Base-by-base conservation (phyloP, 2,888 invertebrate genomes). In the Meta bourneti region DNA sequence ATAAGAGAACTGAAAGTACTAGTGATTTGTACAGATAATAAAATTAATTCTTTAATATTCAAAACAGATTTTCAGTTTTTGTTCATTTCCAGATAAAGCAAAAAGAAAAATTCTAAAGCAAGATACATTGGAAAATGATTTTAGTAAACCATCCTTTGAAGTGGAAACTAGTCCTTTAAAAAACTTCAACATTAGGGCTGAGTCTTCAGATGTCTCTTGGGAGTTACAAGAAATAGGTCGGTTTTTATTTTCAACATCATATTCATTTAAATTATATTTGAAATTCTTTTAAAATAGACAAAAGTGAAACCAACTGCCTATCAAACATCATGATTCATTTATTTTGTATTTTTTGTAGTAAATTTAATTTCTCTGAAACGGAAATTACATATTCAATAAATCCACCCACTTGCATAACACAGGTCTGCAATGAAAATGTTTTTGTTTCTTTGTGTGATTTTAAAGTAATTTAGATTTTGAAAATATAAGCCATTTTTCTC, bases 31-130 rank as follows among this genome's bases (percentile, higher is more conserved):
- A n/a, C n/a, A n/a, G n/a, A n/a, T n/a, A n/a, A n/a, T n/a, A n/a
- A n/a, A n/a, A n/a, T n/a, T n/a, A n/a, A n/a, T n/a, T n/a, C n/a
- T n/a, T n/a, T n/a, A n/a, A n/a, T 34, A 4, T 34, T 34, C 34
- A 2, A 34, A 34, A 34, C 4, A 34, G 1, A 34, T 75, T 19
- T 13, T 61, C 61, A 78, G 16, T 85, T 91, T 87, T 61, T 61
- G 61, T 61, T 9, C 34, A 51, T 93, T 94, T 94, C 91, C 93
- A 96, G 96, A 97, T 80, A 98, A 97, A 95, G 98, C 98, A 0
- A 99, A 98, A 95, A 98, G 97, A 95, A 98, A 97, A 94, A 97
- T 95, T 94, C 96, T 96, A 9, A 97, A 97, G 94, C 96, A 97
- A 93, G 97, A 97, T 93, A 97, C 97, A 93, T 94, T 94, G 70